phyloP scores from a whole-genome alignment of 2,888 invertebrate species.

The Pheosia tremula region DNA sequence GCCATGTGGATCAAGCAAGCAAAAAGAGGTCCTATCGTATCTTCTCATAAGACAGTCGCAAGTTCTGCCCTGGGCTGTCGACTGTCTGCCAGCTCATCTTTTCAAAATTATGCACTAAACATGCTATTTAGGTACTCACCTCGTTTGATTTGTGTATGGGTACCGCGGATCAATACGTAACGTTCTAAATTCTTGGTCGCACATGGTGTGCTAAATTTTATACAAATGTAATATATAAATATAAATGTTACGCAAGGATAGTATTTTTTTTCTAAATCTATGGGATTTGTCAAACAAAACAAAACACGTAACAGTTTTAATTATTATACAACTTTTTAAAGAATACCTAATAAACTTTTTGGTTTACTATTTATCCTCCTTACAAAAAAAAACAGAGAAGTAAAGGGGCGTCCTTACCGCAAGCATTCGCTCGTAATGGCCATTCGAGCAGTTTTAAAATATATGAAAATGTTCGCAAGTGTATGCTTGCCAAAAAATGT shows the following conservation, averaged over 20 bases:
- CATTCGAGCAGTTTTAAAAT: no score
- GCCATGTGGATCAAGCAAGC: no score
- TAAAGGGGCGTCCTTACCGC: no score
- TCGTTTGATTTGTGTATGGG: slow-evolving; percentile 73
- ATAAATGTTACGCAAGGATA: neutral
- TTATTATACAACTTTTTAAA: neutral
- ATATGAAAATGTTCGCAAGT: no score
- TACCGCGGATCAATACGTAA: slow-evolving; percentile 74
- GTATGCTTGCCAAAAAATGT: no score
- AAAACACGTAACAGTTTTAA: slow-evolving; percentile 17
- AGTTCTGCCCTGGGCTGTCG: no score
- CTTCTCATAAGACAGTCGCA: no score
- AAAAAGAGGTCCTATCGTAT: no score
- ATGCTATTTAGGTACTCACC: slow-evolving; percentile 44
- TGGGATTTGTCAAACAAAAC: slow-evolving; percentile 14
- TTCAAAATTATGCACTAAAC: neutral
- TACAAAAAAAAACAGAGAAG: neutral
- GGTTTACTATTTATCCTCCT: neutral
- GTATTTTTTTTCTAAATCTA: no score
- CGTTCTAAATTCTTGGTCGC: slow-evolving; percentile 75
- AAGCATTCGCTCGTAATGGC: no score
- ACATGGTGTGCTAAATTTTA: slow-evolving; percentile 50
- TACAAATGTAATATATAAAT: slow-evolving; percentile 1
- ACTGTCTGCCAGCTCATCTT: no score
- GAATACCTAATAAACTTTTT: slow-evolving; percentile 2